These are phyloP conservation scores for Epinephelus malabaricus DNA, from an alignment of 2,797 vertebrate genomes.

Conservation along the genomic window DNA sequence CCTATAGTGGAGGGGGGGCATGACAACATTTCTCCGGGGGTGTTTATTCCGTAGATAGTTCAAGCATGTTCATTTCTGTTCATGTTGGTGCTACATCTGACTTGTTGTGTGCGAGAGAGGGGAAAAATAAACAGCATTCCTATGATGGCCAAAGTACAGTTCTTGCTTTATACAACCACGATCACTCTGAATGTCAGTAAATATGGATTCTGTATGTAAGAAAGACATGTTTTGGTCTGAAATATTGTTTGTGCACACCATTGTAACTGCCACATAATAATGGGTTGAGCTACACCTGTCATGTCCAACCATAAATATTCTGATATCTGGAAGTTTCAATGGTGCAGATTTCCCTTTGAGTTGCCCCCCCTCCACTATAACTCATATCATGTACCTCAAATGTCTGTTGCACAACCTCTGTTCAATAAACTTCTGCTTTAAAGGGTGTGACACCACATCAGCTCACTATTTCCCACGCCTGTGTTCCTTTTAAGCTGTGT, in stretches of 20 bases:
- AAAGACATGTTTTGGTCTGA: slow-evolving; percentile 58
- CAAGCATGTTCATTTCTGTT: slow-evolving; percentile 64
- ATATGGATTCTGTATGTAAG: slow-evolving; percentile 65
- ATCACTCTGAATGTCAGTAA: slow-evolving; percentile 71
- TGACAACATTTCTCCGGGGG: slow-evolving; percentile 33
- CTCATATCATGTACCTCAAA: slow-evolving; percentile 94
- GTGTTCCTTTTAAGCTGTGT: slow-evolving; percentile 78
- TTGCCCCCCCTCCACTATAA: slow-evolving; percentile 75
- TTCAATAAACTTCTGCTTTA: slow-evolving; percentile 93
- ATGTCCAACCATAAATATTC: slow-evolving; percentile 61
- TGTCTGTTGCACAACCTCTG: slow-evolving; percentile 94
- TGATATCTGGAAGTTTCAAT: slow-evolving; percentile 72
- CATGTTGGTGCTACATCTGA: slow-evolving; percentile 76
- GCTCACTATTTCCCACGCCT: slow-evolving; percentile 87
- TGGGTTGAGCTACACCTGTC: slow-evolving; percentile 50
- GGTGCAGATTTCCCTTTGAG: slow-evolving; percentile 71
- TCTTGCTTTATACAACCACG: slow-evolving; percentile 72
- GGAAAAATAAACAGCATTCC: slow-evolving; percentile 52
- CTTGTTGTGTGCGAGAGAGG: slow-evolving; percentile 48
- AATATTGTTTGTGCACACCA: slow-evolving; percentile 48
- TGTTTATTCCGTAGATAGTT: slow-evolving; percentile 47
- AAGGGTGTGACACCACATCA: slow-evolving; percentile 92
- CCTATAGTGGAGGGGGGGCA: slow-evolving; percentile 82
- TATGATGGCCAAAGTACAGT: slow-evolving; percentile 75
- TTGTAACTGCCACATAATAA: slow-evolving; percentile 52